These are phyloP conservation scores for Ceyx cyanopectus DNA, from an alignment of 2,113 vertebrate species.

Conservation along the genomic window DNA sequence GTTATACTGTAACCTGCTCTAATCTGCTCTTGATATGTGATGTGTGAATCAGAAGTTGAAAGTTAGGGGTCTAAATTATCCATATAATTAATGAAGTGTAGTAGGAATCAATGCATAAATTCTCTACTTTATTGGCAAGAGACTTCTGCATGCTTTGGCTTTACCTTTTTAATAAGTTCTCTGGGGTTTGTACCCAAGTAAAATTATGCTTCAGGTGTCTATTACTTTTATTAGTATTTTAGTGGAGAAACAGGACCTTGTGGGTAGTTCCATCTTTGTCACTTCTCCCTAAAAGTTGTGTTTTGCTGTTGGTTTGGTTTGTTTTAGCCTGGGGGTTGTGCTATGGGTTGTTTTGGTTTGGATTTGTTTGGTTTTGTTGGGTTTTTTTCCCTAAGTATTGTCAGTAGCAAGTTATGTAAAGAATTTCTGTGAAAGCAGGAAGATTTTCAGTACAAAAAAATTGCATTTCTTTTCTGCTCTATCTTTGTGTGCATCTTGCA, in stretches of 20 bases:
- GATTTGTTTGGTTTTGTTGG: not conserved
- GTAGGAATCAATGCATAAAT: not conserved
- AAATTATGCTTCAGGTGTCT: not conserved
- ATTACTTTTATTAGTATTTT: not conserved
- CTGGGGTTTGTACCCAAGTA: not conserved
- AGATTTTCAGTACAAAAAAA: not conserved
- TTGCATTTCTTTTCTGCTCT: not conserved
- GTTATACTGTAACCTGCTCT: not conserved
- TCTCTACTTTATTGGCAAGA: not conserved
- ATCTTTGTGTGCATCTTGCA: not conserved
- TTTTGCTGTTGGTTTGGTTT: not conserved
- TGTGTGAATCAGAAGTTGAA: not conserved
- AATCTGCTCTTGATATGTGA: not conserved
- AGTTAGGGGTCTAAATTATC: not conserved
- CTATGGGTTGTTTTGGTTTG: not conserved
- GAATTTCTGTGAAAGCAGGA: too few species aligned
- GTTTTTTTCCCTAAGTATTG: not conserved
- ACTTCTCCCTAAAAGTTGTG: not conserved
- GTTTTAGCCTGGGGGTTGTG: not conserved
- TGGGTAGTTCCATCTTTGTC: not conserved
- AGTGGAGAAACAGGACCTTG: not conserved
- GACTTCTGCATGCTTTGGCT: not conserved
- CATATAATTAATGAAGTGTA: not conserved
- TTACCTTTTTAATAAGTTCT: not conserved
- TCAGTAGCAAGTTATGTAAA: not conserved